phyloP scores from a whole-genome alignment of 2,797 vertebrate genomes.

The Dromococcyx pavoninus region DNA sequence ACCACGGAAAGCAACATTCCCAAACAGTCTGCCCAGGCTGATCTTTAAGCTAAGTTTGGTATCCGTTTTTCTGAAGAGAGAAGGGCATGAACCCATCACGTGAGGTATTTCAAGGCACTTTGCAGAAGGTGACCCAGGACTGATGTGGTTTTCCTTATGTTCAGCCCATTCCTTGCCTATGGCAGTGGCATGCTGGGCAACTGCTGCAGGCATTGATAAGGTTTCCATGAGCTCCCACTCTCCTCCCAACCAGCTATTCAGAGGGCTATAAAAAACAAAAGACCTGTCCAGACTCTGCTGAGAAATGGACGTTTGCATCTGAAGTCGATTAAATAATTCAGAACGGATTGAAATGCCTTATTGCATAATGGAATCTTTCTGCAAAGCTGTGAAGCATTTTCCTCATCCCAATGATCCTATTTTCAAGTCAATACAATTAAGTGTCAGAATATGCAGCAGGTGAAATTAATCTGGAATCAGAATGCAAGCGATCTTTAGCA shows the following conservation, averaged over 20 bases:
- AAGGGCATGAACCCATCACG: not conserved
- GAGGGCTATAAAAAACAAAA: not conserved
- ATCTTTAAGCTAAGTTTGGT: not conserved
- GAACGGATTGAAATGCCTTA: not conserved
- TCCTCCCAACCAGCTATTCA: not conserved
- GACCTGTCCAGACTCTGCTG: slow-evolving; percentile 1
- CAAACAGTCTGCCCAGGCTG: not conserved
- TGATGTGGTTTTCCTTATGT: not conserved
- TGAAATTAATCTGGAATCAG: slow-evolving; percentile 21
- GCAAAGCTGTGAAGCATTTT: not conserved
- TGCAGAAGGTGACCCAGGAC: not conserved
- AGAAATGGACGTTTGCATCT: not conserved
- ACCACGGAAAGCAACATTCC: not conserved
- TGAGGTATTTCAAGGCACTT: accelerated
- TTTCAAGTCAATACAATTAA: slow-evolving; percentile 9
- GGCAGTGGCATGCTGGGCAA: not conserved
- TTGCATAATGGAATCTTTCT: slow-evolving; percentile 19
- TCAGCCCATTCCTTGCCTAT: not conserved
- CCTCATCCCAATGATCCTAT: not conserved
- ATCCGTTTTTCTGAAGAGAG: not conserved
- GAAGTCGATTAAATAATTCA: slow-evolving; percentile 36
- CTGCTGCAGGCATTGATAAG: not conserved
- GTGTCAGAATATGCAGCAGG: not conserved
- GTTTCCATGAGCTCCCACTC: not conserved
- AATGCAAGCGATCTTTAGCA: not conserved